Evolutionary conservation across 2,113 vertebrate species (phyloP).

Genomic region (Orthonyx spaldingii): DNA sequence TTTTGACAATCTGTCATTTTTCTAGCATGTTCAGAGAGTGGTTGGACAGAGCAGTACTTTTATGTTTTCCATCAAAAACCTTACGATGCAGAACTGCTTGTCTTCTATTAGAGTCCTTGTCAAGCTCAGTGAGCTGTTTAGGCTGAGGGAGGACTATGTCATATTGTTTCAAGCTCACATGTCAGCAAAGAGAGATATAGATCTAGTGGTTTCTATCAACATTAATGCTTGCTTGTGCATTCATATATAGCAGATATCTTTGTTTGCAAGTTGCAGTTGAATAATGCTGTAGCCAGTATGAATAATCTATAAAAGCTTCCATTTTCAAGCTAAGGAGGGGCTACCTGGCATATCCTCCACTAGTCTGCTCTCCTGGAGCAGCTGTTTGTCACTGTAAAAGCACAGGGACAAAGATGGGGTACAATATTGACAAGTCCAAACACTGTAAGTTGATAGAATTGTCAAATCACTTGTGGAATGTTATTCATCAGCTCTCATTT

Average conservation of each 20-base stretch:
- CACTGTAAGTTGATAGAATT: neutral
- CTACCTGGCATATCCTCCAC: neutral
- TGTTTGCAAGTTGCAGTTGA: neutral
- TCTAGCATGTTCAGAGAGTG: neutral
- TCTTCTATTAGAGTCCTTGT: slow-evolving; percentile 50
- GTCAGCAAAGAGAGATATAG: slow-evolving; percentile 24
- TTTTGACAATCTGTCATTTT: slow-evolving; percentile 64
- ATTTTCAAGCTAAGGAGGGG: neutral
- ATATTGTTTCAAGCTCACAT: slow-evolving; percentile 2
- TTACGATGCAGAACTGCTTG: slow-evolving; percentile 58
- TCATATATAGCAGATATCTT: neutral
- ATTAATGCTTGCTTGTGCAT: slow-evolving; percentile 19
- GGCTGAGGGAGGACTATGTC: slow-evolving; percentile 29
- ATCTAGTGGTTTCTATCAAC: slow-evolving; percentile 15
- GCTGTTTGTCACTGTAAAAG: neutral
- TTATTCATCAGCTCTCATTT: neutral
- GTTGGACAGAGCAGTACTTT: slow-evolving; percentile 42
- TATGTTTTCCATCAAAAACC: slow-evolving; percentile 62
- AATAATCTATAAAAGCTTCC: neutral
- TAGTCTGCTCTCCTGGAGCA: neutral
- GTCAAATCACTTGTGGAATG: neutral
- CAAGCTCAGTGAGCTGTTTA: slow-evolving; percentile 42
- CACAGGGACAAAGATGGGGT: neutral
- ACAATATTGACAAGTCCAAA: neutral
- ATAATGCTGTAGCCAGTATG: neutral